Conservation (phyloP, 1,140 invertebrate species). For the Triops longicaudatus region DNA sequence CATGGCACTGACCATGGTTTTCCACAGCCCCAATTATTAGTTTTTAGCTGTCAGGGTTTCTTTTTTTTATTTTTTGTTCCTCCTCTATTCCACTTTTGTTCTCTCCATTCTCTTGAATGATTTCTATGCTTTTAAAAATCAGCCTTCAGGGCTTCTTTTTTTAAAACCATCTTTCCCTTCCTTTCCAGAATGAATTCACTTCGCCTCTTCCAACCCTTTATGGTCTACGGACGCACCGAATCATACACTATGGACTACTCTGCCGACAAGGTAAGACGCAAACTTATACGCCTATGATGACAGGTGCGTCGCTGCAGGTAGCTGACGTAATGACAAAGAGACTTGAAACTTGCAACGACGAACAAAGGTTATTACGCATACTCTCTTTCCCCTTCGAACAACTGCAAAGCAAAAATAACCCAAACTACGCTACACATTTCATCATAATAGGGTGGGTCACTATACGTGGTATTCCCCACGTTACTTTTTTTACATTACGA, state of each 20-base stretch:
- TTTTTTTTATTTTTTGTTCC: background rate
- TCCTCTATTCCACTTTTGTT: background rate
- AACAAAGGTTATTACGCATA: background rate
- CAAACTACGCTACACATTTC: background rate
- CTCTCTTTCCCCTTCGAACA: background rate
- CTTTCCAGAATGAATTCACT: background rate
- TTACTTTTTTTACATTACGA: too few relatives aligned
- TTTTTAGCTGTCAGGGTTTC: background rate
- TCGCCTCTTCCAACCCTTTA: background rate
- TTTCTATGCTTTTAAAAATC: background rate
- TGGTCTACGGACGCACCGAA: background rate
- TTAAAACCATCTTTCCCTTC: background rate
- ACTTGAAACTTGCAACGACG: background rate
- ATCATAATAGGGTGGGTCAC: background rate
- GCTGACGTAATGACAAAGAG: background rate
- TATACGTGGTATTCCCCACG: background rate
- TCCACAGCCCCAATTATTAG: background rate
- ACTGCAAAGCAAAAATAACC: background rate
- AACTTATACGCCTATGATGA: background rate
- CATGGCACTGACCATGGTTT: background rate
- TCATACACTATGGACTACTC: background rate
- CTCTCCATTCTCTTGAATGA: background rate
- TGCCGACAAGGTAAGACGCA: background rate
- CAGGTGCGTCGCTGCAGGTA: conserved; percentile 2
- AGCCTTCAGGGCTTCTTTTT: too few relatives aligned